phyloP scores from a whole-genome alignment of 37 sponge, comb jelly and placozoan species.

The Haliclona indistincta region DNA sequence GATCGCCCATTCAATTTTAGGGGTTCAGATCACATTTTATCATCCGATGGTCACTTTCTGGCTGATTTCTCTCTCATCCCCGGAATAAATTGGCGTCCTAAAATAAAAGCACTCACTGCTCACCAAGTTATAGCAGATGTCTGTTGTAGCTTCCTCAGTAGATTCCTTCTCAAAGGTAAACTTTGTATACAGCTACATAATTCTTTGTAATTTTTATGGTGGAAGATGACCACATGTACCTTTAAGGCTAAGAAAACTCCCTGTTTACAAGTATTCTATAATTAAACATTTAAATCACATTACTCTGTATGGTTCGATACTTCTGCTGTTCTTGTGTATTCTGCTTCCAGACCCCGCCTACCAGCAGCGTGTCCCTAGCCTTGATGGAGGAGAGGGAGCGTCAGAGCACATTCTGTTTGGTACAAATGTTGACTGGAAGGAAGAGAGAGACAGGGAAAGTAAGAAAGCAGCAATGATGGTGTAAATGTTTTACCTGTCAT shows the following conservation, averaged over 20 bases:
- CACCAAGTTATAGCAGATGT: slow-evolving; percentile 49
- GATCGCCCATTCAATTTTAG: slow-evolving; percentile 6
- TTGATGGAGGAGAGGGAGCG: slow-evolving; percentile 62
- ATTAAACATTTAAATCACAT: too few relatives aligned
- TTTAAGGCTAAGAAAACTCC: too few relatives aligned
- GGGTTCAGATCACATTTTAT: slow-evolving; percentile 47
- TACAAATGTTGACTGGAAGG: background rate
- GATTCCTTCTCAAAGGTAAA: slow-evolving; percentile 68
- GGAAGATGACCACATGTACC: too few relatives aligned
- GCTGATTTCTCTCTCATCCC: too few relatives aligned
- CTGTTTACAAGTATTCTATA: too few relatives aligned
- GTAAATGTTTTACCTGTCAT: background rate
- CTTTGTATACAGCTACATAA: too few relatives aligned
- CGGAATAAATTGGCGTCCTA: too few relatives aligned
- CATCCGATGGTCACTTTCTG: too few relatives aligned
- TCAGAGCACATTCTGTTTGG: slow-evolving; percentile 32
- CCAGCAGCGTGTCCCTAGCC: slow-evolving; percentile 32
- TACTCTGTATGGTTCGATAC: too few relatives aligned
- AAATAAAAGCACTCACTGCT: too few relatives aligned
- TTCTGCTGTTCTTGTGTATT: too few relatives aligned
- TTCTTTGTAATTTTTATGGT: too few relatives aligned
- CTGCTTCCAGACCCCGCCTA: slow-evolving; percentile 30
- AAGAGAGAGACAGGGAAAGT: background rate
- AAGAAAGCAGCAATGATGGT: background rate
- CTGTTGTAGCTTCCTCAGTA: slow-evolving; percentile 59